Percentiles rank a stretch among this genome's conserved stretches.
These are phyloP conservation scores for Cotesia congregata DNA, from an alignment of 2,888 invertebrate species.

Conservation along the genomic window DNA sequence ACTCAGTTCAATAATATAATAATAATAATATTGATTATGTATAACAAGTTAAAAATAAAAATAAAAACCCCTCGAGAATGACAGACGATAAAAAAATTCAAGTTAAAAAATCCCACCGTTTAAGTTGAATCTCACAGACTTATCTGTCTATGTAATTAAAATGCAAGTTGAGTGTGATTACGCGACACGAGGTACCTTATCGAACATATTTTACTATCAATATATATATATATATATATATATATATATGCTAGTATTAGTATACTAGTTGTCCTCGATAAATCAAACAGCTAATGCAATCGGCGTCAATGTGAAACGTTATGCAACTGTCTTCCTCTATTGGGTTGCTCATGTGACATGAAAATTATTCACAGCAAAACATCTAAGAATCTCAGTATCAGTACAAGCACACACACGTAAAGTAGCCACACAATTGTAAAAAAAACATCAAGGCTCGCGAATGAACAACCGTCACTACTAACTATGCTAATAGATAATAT, in stretches of 20 bases:
- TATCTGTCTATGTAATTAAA: constrained; percentile 26
- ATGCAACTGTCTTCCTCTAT: constrained; percentile 33
- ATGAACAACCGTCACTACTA: neutral
- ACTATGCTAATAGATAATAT: constrained; percentile 3
- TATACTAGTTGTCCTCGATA: constrained; percentile 44
- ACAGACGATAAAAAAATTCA: neutral
- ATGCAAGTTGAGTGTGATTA: constrained; percentile 27
- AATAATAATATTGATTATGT: neutral
- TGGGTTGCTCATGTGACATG: neutral
- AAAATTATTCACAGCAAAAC: constrained; percentile 7
- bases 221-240: constrained; percentile 24
- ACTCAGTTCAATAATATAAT: neutral
- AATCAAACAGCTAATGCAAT: constrained; percentile 41
- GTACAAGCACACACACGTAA: too few species aligned
- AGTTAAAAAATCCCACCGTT: constrained; percentile 15
- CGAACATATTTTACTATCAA: constrained; percentile 7
- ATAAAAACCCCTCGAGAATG: neutral
- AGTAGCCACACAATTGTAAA: neutral
- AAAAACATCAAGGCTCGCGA: neutral
- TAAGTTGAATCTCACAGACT: constrained; percentile 11
- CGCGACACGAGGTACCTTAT: constrained; percentile 34
- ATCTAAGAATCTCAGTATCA: neutral
- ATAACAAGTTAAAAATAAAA: neutral
- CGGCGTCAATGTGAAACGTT: constrained; percentile 33
- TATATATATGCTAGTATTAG: neutral